Evolutionary conservation across 2,888 invertebrate species (phyloP).

Genomic region (Mimumesa dahlbomi): DNA sequence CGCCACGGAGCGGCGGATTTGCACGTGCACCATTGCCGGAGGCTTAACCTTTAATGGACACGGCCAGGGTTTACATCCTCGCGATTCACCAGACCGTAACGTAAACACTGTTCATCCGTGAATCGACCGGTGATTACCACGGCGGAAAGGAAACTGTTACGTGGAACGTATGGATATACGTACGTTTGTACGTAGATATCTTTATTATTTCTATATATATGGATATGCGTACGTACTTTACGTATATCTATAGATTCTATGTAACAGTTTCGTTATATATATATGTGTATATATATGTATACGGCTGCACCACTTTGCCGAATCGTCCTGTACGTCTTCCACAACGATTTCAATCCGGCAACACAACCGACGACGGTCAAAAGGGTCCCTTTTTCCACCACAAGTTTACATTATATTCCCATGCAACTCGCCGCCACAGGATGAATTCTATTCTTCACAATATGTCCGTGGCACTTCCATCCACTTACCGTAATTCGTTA

Average conservation of each 20-base stretch:
- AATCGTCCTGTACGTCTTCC: too few species aligned
- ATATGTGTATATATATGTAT: too few species aligned
- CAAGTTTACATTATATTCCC: too few species aligned
- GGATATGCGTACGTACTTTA: too few species aligned
- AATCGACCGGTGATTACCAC: slow-evolving; percentile 44
- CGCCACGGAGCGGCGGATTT: not conserved
- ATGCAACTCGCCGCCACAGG: not conserved
- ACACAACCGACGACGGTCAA: too few species aligned
- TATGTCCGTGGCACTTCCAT: slow-evolving; percentile 14
- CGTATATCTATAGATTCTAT: too few species aligned
- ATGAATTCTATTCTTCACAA: slow-evolving; percentile 9
- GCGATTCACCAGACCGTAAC: slow-evolving; percentile 38
- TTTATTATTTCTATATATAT: not conserved
- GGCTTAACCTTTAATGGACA: slow-evolving; percentile 19
- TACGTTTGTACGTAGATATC: slow-evolving; percentile 1
- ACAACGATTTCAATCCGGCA: too few species aligned
- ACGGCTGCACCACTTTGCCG: too few species aligned
- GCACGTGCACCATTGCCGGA: not conserved
- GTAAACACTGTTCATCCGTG: slow-evolving; percentile 41
- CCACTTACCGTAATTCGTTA: slow-evolving; percentile 26
- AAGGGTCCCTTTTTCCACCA: too few species aligned
- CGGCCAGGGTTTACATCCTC: slow-evolving; percentile 18
- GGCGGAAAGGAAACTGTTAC: slow-evolving; percentile 20
- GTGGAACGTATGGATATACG: slow-evolving; percentile 16
- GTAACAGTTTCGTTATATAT: too few species aligned